phyloP scores from a whole-genome alignment of 1,140 invertebrate species.

The Idris sp. region DNA sequence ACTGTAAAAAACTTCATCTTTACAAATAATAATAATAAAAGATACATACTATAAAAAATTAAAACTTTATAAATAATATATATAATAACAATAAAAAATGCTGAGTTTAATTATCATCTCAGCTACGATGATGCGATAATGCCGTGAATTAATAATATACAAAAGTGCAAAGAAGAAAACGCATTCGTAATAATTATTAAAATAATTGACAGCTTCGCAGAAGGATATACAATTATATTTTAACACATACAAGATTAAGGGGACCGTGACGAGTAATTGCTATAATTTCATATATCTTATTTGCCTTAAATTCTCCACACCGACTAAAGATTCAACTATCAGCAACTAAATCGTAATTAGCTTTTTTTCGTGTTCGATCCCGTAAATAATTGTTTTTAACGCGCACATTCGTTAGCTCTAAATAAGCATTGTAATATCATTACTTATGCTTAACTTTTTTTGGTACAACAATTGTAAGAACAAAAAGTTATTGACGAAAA shows the following conservation, averaged over 20 bases:
- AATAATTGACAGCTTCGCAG: constrained; percentile 38
- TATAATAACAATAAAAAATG: too few relatives aligned
- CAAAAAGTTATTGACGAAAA: too few relatives aligned
- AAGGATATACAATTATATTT: constrained; percentile 39
- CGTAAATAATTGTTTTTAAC: constrained; percentile 48
- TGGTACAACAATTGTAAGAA: too few relatives aligned
- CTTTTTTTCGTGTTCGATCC: constrained; percentile 35
- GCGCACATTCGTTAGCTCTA: constrained; percentile 21
- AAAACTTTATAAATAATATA: too few relatives aligned
- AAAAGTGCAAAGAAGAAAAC: constrained; percentile 24
- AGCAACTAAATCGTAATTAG: constrained; percentile 46
- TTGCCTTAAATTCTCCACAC: constrained; percentile 40
- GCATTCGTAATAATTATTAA: constrained; percentile 25
- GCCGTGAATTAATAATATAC: background rate
- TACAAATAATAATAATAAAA: too few relatives aligned
- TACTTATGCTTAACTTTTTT: too few relatives aligned
- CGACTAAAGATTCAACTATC: constrained; percentile 39
- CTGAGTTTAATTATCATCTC: too few relatives aligned
- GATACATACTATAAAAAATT: too few relatives aligned
- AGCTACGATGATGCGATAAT: too few relatives aligned
- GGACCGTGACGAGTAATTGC: constrained; percentile 51
- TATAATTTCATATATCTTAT: constrained; percentile 51
- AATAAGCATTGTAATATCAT: too few relatives aligned
- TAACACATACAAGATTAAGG: constrained; percentile 50
- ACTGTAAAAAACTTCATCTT: too few relatives aligned